Base-by-base conservation (phyloP, 92 coral and sea anemone species). In the Galaxea fascicularis region DNA sequence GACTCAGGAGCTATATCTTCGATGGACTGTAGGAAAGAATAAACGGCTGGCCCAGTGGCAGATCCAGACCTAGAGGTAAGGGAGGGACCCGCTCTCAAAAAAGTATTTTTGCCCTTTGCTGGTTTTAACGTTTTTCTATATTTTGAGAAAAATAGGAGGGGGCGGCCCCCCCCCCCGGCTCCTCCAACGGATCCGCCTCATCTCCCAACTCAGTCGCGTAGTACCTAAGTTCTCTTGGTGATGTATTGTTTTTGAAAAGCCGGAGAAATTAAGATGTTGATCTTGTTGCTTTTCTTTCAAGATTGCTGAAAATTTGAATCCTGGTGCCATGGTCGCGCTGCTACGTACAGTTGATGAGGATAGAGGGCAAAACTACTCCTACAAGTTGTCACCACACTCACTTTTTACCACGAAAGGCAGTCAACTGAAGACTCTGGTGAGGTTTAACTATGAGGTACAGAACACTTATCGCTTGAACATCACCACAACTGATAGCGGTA, bases 221-320 rank as follows among this genome's bases (percentile, higher is more conserved):
- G 41, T 35, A n/a, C n/a, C n/a, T n/a, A n/a, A n/a, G 4, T 8
- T 16, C 25, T 9, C 51, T 39, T 76, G 74, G 4, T 45, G 39
- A 20, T 16, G 68, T 56, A 18, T 31, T 31, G 29, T 16, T 35
- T 13, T n/a, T 30, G 15, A 8, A 41, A n/a, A n/a, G n/a, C n/a
- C 6, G 15, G 52, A 41, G 54, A 7, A 69, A 0, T n/a, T 35
- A 11, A 39, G 39, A 0, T 4, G 10, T 53, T 73, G 39, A 65
- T 64, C 22, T 12, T 74, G 8, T 27, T 41, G 47, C 15, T 24
- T 44, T 60, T 20, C 12, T 65, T 31, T 31, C 30, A 28, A 91
- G 94, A 74, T 91, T 54, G 76, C 89, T 20, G 94, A 91, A 51
- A 91, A 91, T 68, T 83, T 65, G 44, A 87, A 57, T 65, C 89